Evolutionary conservation across 2,888 invertebrate species (phyloP).

Genomic region (Nomada hirtipes): DNA sequence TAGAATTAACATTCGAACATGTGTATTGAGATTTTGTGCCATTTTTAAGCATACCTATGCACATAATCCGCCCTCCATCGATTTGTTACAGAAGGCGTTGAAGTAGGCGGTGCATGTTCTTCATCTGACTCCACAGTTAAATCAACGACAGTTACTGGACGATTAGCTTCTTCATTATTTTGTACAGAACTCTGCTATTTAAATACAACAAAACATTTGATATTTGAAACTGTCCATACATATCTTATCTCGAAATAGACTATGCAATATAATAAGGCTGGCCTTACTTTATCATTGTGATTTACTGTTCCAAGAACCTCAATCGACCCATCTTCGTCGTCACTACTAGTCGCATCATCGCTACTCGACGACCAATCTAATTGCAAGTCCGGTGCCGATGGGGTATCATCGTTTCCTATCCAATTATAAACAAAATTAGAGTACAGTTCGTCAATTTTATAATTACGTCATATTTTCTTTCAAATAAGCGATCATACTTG

Average conservation of each 20-base stretch:
- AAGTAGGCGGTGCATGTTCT: conserved; percentile 79
- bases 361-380: conserved; percentile 90
- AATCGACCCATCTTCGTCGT: conserved; percentile 86
- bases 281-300: conserved; percentile 73
- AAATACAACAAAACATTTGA: conserved; percentile 5
- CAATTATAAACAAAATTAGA: conserved; percentile 28
- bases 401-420: conserved; percentile 83
- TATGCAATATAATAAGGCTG: not conserved
- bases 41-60: conserved; percentile 68
- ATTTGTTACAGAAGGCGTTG: conserved; percentile 66
- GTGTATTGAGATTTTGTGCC: not conserved
- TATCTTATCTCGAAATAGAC: not conserved
- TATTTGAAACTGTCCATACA: not conserved
- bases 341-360: conserved; percentile 82
- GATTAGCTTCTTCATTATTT: conserved; percentile 74
- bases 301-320: conserved; percentile 84
- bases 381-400: conserved; percentile 90
- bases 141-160: conserved; percentile 86
- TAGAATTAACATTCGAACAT: conserved; percentile 9
- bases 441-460: not conserved
- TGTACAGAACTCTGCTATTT: conserved; percentile 60
- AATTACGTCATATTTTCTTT: not conserved
- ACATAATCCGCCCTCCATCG: conserved; percentile 66
- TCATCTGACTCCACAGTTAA: conserved; percentile 87
- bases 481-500: conserved; percentile 68